Percentiles rank a stretch among this genome's conserved stretches.
These are phyloP conservation scores for Tridacna gigas DNA, from an alignment of 2,888 invertebrate species.

Conservation along the genomic window DNA sequence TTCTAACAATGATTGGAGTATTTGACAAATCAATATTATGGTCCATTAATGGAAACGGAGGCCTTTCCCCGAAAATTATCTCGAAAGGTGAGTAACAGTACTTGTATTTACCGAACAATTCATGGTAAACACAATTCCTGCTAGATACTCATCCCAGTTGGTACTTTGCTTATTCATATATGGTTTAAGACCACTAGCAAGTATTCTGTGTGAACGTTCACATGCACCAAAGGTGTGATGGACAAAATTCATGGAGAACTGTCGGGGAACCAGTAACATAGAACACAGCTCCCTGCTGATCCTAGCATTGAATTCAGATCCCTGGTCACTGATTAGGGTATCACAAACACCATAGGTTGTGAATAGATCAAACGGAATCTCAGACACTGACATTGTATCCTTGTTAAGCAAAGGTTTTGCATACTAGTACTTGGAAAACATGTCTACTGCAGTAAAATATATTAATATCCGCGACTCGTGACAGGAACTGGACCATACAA, in stretches of 20 bases:
- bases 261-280: constrained; percentile 42
- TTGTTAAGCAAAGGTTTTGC: constrained; percentile 40
- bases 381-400: constrained; percentile 48
- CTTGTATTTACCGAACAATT: no score
- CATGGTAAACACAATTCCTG: no score
- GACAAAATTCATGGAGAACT: constrained; percentile 50
- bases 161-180: no score
- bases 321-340: constrained; percentile 36
- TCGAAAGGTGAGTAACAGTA: no score
- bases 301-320: constrained; percentile 51
- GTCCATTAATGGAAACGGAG: no score
- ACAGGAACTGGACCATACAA: no score
- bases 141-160: no score
- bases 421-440: constrained; percentile 54
- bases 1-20: no score
- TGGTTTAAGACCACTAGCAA: no score
- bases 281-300: constrained; percentile 46
- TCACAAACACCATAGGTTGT: constrained; percentile 55
- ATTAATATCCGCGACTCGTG: constrained; percentile 34
- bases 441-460: constrained; percentile 60
- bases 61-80: no score
- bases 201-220: no score
- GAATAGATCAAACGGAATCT: constrained; percentile 40
- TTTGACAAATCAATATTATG: no score
- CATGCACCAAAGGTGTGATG: constrained; percentile 38